Base-by-base conservation (phyloP, 2,113 vertebrate genomes). In the Sapayoa aenigma region DNA sequence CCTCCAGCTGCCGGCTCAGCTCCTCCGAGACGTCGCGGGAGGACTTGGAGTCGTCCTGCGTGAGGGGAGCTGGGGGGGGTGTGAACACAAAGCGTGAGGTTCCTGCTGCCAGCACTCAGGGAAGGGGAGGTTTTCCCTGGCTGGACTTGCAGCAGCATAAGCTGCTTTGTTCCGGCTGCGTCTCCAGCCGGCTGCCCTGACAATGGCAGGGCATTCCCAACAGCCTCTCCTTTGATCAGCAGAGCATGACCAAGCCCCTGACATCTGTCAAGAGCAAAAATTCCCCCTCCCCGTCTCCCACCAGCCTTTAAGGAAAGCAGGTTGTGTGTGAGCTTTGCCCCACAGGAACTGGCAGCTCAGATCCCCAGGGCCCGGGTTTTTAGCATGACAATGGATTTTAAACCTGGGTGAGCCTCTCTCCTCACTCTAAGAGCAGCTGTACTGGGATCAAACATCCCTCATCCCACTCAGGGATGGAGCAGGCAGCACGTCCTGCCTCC, bases 1-100 rank as follows among this genome's bases (percentile, higher is more conserved):
- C 99, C 97, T 99, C 99, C 39, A 99, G 95, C 95, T 99, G 99
- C 46, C 99, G 94, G 95, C 99, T 99, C 65, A 99, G 98, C 96
- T 99, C 99, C 77, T 99, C 99, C 0, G 98, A 99, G 93, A 99
- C 98, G 93, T 99, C 99, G 9, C 98, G 96, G 83, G 94, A 65
- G 69, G 81, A 46, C 91, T 96, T 97, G 60, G 97, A 95, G 86
- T 94, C 96, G 49, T 97, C 97, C 67, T 94, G 97, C 2, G 33
- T 3, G 6, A 79, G 28, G 44, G 83, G 62, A 59, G 63, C 95
- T 81, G 81, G 0, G 22, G 53, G 41, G 39, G 7, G 68, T 1
- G 11, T 33, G 28, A 6, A 35, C n/a, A 71, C 44, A 84, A 79
- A 39, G 15, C 10, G 0, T 58, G 49, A 79, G 50, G 4, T 6